Evolutionary conservation across 2,113 vertebrate genomes (phyloP), one percentile per base, ranked within the genome.

Genomic region (Argyrosomus japonicus): DNA sequence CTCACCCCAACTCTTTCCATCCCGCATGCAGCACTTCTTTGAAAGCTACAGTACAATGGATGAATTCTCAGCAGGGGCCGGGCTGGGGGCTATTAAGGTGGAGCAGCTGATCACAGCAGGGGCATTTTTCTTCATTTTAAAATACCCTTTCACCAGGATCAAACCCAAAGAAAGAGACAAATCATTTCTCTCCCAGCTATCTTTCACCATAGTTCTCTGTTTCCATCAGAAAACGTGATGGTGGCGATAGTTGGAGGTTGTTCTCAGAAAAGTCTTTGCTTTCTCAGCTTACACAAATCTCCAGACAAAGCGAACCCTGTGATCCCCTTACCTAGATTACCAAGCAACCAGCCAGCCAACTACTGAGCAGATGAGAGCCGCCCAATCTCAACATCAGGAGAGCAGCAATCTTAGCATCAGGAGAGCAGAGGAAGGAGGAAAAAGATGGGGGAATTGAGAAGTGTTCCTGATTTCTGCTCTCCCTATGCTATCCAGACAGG

Each of bases 211-310:
- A 21, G 18, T 21, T 65, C 51, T 62, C 36, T 62, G 29, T 48
- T 53, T 36, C 47, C 54, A 32, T 79, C 58, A 75, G 21, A 67
- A 61, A 51, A 43, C 3, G 4, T 47, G 75, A 73, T 82, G 67
- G 21, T 4, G 23, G 7, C 70, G 75, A 87, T 67, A 75, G 53
- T 65, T 12, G 3, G 18, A 43, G 64, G 79, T 75, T 27, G 1
- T 11, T 61, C 62, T 70, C 25, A 58, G 29, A 68, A 68, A 63
- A 77, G 21, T 60, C 76, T 48, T 29, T 0, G 40, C 56, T 75
- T 47, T 45, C 43, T 29, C 25, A 69, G 77, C 57, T 81, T 47
- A 84, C 65, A 84, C 68, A 88, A 68, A 84, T 86, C 83, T 81
- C 68, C 62, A 65, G 63, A 80, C 79, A 87, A 87, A 83, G 73